These are phyloP conservation scores for Phaenicophaeus curvirostris DNA, from an alignment of 2,797 vertebrate species.

Conservation along the genomic window DNA sequence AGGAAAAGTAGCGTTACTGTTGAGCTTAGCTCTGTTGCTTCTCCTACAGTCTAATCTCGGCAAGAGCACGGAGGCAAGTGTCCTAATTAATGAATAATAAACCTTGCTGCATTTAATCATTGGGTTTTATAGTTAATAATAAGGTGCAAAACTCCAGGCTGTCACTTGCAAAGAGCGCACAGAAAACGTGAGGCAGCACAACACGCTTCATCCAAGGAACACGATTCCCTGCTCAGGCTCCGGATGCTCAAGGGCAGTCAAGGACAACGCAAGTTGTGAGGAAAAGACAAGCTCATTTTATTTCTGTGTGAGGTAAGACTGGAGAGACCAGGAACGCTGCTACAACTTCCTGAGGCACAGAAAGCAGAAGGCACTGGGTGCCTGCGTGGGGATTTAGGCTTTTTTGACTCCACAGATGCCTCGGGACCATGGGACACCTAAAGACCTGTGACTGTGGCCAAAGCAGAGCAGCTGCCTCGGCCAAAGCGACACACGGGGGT, in stretches of 20 bases:
- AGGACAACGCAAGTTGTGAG: background rate
- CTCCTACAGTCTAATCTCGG: background rate
- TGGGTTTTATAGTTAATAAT: slow-evolving; percentile 26
- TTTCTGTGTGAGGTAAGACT: background rate
- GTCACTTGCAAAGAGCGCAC: background rate
- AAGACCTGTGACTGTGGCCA: background rate
- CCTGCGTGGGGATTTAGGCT: background rate
- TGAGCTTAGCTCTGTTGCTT: background rate
- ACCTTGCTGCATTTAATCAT: background rate
- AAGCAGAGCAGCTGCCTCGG: background rate
- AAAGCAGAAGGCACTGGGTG: background rate
- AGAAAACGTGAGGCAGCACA: background rate
- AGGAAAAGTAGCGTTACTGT: background rate
- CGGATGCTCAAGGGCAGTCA: background rate
- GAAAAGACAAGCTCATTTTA: background rate
- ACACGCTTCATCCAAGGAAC: background rate
- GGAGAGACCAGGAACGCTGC: background rate
- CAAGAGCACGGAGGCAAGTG: background rate
- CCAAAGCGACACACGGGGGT: background rate
- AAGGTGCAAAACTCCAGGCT: slow-evolving; percentile 1
- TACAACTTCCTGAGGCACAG: background rate
- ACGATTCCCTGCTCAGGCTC: background rate
- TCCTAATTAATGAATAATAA: slow-evolving; percentile 44
- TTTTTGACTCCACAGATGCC: too few relatives aligned
- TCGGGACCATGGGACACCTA: fast-evolving